phyloP scores from a whole-genome alignment of 2,888 invertebrate genomes.

The Leistus spinibarbis region DNA sequence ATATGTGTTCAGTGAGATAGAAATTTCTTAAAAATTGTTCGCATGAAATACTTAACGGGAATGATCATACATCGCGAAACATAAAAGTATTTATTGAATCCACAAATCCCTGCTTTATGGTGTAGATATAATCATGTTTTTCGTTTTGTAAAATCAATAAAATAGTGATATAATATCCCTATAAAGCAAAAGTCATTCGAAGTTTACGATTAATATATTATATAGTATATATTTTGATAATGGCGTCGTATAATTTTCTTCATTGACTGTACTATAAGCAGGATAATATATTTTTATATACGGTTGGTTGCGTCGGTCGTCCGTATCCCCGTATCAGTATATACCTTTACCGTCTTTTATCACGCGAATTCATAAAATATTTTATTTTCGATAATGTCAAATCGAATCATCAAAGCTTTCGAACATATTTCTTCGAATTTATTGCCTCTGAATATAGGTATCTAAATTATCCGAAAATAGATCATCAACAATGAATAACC shows the following conservation, averaged over 20 bases:
- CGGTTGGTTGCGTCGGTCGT: too few relatives aligned
- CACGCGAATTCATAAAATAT: constrained; percentile 8
- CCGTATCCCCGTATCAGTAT: background rate
- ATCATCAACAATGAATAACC: too few relatives aligned
- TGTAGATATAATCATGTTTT: background rate
- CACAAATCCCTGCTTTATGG: background rate
- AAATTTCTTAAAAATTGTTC: too few relatives aligned
- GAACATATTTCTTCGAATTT: background rate
- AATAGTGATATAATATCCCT: background rate
- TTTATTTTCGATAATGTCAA: constrained; percentile 7
- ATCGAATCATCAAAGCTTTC: background rate
- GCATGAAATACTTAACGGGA: too few relatives aligned
- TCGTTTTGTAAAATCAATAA: background rate
- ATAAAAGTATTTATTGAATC: too few relatives aligned
- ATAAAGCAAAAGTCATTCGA: constrained; percentile 19
- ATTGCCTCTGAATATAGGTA: too few relatives aligned
- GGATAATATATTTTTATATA: background rate
- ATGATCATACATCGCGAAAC: too few relatives aligned
- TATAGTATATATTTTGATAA: background rate
- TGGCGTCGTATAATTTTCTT: background rate
- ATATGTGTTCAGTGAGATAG: too few relatives aligned
- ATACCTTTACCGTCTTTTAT: background rate
- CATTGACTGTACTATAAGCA: background rate
- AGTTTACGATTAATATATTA: background rate
- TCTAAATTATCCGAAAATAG: background rate